These are phyloP conservation scores for Hedychridium roseum DNA, from an alignment of 2,888 invertebrate genomes.

Conservation along the genomic window DNA sequence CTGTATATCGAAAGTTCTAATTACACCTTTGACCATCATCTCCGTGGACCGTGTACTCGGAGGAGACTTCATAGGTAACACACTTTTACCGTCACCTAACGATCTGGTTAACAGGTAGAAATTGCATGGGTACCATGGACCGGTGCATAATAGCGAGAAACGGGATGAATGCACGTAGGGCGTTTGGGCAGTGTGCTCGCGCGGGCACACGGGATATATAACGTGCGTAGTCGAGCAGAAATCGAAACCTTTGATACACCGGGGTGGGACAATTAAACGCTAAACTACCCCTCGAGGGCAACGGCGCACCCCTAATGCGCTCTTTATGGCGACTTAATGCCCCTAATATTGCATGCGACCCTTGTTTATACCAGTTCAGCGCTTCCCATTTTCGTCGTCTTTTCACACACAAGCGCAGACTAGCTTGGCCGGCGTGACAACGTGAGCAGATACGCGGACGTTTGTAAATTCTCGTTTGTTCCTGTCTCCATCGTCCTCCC, in stretches of 20 bases:
- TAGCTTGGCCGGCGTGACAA: too few relatives aligned
- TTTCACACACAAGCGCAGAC: slow-evolving; percentile 38
- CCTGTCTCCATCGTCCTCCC: too few relatives aligned
- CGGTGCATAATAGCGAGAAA: slow-evolving; percentile 22
- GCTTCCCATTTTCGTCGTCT: slow-evolving; percentile 55
- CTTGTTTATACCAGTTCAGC: slow-evolving; percentile 61
- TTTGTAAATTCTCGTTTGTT: too few relatives aligned
- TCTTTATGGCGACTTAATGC: slow-evolving; percentile 64
- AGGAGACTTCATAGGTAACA: neutral
- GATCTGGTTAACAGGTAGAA: slow-evolving; percentile 1
- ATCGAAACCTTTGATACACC: slow-evolving; percentile 64
- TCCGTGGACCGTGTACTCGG: too few relatives aligned
- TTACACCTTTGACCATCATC: too few relatives aligned
- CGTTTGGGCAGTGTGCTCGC: too few relatives aligned
- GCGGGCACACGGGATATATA: slow-evolving; percentile 40
- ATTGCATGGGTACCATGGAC: slow-evolving; percentile 1
- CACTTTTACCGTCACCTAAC: neutral
- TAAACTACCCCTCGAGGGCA: slow-evolving; percentile 64
- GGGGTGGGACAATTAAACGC: slow-evolving; percentile 63
- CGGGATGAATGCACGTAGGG: slow-evolving; percentile 23
- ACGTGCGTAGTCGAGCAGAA: slow-evolving; percentile 55
- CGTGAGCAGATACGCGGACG: too few relatives aligned
- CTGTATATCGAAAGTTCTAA: too few relatives aligned
- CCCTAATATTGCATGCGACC: slow-evolving; percentile 63
- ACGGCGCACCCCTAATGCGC: slow-evolving; percentile 60